Percentiles rank a stretch among this genome's conserved stretches.
Evolutionary conservation across 1,140 invertebrate species (phyloP).

Genomic region (Pseudomyrmex gracilis): DNA sequence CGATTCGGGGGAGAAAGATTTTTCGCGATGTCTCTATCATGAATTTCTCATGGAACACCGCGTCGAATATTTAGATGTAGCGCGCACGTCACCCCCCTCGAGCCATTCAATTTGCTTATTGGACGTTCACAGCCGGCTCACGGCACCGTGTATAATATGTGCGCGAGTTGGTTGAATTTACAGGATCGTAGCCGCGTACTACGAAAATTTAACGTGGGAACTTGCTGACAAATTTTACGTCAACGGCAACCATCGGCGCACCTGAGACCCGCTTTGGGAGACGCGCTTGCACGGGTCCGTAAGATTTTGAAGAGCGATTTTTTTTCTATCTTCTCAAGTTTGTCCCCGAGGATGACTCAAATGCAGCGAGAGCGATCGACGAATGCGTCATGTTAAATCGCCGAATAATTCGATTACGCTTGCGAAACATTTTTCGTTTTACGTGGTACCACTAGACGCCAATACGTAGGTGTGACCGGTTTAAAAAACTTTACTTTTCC

Average conservation of each 20-base stretch:
- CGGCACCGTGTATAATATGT: constrained; percentile 27
- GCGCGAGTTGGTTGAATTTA: constrained; percentile 51
- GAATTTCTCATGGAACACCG: constrained; percentile 54
- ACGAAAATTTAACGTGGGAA: constrained; percentile 48
- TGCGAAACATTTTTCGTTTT: neutral
- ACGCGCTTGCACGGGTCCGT: constrained; percentile 31
- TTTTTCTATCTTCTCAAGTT: constrained; percentile 4
- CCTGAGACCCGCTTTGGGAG: constrained; percentile 61
- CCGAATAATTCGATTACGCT: constrained; percentile 17
- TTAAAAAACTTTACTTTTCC: too few species aligned
- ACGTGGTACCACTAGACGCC: neutral
- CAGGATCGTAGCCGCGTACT: constrained; percentile 15
- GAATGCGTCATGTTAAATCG: constrained; percentile 30
- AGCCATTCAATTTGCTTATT: constrained; percentile 58
- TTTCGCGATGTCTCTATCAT: constrained; percentile 51
- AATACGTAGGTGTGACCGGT: too few species aligned
- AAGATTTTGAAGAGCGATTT: constrained; percentile 56
- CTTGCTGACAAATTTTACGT: constrained; percentile 64
- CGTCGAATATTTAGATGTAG: constrained; percentile 53
- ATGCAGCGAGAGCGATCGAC: neutral
- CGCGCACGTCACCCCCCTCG: constrained; percentile 1
- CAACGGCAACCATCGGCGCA: constrained; percentile 60
- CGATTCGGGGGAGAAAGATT: constrained; percentile 44
- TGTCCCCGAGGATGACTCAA: neutral
- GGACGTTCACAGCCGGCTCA: constrained; percentile 51